Conservation (phyloP, 2,888 invertebrate species). For the Byasa hedistus region DNA sequence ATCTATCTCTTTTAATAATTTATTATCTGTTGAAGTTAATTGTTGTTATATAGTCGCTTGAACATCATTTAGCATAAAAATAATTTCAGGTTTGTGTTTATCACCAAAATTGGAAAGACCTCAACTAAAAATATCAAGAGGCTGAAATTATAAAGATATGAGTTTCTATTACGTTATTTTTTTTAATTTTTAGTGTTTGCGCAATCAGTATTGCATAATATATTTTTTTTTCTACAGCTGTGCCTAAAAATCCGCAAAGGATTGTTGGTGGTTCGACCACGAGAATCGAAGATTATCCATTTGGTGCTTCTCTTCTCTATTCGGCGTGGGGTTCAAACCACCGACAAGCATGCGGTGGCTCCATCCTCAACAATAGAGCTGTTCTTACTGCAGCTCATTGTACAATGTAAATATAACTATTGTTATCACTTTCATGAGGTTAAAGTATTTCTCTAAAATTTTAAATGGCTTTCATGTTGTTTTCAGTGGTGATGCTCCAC, state of each 20-base stretch:
- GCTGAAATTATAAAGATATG: too few species aligned
- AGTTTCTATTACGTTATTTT: too few species aligned
- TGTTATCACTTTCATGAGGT: background rate
- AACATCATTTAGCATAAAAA: too few species aligned
- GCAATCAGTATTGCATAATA: too few species aligned
- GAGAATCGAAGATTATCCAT: conserved; percentile 36
- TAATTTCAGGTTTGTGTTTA: too few species aligned
- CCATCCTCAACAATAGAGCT: conserved; percentile 39
- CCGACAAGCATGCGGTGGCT: conserved; percentile 40
- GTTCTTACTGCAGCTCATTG: conserved; percentile 43
- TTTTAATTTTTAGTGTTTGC: too few species aligned
- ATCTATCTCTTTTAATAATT: too few species aligned
- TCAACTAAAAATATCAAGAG: too few species aligned
- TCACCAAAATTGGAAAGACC: too few species aligned
- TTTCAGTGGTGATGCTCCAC: conserved; percentile 26
- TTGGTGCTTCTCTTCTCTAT: conserved; percentile 32
- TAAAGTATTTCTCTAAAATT: background rate
- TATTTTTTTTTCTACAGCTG: conserved; percentile 2
- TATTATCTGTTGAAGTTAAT: too few species aligned
- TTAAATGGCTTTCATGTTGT: background rate
- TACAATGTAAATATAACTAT: conserved; percentile 33
- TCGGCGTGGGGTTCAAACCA: conserved; percentile 32
- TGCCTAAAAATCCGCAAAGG: conserved; percentile 24
- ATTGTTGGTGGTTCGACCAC: conserved; percentile 38
- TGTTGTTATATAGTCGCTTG: too few species aligned